Evolutionary conservation across 2,888 invertebrate genomes (phyloP).

Genomic region (Polia nebulosa): DNA sequence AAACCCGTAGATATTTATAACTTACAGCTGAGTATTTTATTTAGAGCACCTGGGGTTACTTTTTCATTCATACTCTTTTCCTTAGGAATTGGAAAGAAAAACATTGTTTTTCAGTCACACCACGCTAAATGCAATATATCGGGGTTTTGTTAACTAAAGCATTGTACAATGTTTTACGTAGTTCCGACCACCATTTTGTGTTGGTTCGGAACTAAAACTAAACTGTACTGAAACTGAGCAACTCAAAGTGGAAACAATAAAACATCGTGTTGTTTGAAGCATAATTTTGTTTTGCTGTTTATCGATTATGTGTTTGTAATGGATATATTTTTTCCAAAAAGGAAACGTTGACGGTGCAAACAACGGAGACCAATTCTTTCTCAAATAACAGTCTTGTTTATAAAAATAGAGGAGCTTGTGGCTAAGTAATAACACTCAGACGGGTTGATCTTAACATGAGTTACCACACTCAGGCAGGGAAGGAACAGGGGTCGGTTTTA

Average conservation of each 20-base stretch:
- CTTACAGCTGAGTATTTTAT: no score
- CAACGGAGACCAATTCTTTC: no score
- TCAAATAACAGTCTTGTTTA: no score
- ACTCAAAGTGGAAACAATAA: conserved; percentile 22
- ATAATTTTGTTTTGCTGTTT: conserved; percentile 12
- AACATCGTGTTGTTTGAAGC: conserved; percentile 24
- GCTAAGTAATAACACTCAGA: no score
- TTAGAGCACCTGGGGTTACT: background rate
- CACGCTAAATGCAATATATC: background rate
- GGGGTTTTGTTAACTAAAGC: background rate
- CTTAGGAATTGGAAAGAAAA: background rate
- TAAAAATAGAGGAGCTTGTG: no score
- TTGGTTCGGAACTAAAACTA: conserved; percentile 17
- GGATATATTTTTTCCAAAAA: background rate
- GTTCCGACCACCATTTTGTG: conserved; percentile 2
- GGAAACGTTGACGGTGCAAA: no score
- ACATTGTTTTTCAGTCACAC: background rate
- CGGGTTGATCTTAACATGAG: no score
- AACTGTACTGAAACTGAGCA: conserved; percentile 12
- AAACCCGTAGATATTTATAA: no score
- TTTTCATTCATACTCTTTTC: background rate
- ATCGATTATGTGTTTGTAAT: background rate
- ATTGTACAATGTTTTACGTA: background rate
- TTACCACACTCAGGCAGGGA: no score
- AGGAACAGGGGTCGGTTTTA: no score